Evolutionary conservation across 2,113 vertebrate genomes (phyloP).

Genomic region (Trinectes maculatus): DNA sequence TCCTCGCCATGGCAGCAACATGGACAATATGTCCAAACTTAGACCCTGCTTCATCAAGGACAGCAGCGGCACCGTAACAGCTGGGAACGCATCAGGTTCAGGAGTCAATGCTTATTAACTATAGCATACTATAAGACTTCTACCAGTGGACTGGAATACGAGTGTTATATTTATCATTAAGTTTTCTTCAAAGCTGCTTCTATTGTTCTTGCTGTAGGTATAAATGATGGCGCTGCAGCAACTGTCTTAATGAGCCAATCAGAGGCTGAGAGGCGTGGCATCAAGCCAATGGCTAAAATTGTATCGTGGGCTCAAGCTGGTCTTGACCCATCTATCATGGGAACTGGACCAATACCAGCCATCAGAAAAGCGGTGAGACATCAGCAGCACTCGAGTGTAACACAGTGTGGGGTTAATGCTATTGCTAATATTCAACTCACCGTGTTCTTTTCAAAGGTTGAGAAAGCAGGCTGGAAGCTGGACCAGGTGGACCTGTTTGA

Average conservation of each 20-base stretch:
- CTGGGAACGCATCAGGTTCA: conserved; percentile 94
- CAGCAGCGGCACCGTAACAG: conserved; percentile 89
- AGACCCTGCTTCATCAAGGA: conserved; percentile 91
- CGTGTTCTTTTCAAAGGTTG: conserved; percentile 75
- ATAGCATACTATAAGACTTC: not conserved
- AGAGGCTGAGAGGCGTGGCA: conserved; percentile 85
- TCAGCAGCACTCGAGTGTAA: not conserved
- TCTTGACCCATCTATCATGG: conserved; percentile 94
- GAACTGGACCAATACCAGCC: conserved; percentile 90
- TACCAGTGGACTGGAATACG: too few species aligned
- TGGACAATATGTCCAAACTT: conserved; percentile 88
- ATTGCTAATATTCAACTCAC: not conserved
- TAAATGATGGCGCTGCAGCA: conserved; percentile 95
- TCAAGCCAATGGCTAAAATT: conserved; percentile 88
- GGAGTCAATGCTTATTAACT: not conserved
- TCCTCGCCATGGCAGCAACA: conserved; percentile 89
- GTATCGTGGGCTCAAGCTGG: conserved; percentile 92
- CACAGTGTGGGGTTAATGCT: not conserved
- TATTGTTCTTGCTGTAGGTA: conserved; percentile 76
- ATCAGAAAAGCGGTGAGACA: conserved; percentile 93
- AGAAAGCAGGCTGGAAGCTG: conserved; percentile 92
- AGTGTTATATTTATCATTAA: not conserved
- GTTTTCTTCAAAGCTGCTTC: not conserved
- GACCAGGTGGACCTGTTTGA: conserved; percentile 93
- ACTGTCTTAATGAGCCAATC: conserved; percentile 93